A percentile compares a stretch with the other conserved stretches of the same genome.
phyloP scores from a whole-genome alignment of 2,113 vertebrate genomes.

The Corvus moneduloides region DNA sequence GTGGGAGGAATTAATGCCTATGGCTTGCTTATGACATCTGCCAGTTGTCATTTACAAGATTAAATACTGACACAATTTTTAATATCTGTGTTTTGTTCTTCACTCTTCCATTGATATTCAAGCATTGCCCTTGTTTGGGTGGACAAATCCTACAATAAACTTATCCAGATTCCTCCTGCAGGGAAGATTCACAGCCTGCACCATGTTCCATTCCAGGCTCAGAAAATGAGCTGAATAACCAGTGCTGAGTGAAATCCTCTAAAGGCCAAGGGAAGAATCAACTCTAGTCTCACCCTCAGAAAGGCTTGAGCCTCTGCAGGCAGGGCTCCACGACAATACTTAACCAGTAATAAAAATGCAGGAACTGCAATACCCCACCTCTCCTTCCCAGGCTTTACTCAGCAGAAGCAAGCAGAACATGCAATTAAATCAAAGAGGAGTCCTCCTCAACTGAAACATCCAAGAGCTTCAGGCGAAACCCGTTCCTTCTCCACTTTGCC shows the following conservation, averaged over 20 bases:
- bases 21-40: background rate
- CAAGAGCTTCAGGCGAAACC: background rate
- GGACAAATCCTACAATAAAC: background rate
- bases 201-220: background rate
- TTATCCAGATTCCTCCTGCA: background rate
- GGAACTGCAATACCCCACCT: background rate
- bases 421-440: background rate
- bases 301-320: background rate
- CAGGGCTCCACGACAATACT: background rate
- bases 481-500: background rate
- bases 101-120: background rate
- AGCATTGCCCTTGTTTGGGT: background rate
- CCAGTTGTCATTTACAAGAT: background rate
- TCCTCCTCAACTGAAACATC: background rate
- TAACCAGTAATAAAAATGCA: background rate
- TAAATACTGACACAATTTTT: background rate
- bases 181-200: background rate
- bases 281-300: background rate
- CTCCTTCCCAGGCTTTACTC: background rate
- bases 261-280: background rate
- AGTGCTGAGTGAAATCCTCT: background rate
- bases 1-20: background rate
- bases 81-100: background rate
- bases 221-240: background rate
- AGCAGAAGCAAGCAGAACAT: background rate